Base-by-base conservation (phyloP, 2,888 invertebrate genomes). In the Drosophila prolongata region DNA sequence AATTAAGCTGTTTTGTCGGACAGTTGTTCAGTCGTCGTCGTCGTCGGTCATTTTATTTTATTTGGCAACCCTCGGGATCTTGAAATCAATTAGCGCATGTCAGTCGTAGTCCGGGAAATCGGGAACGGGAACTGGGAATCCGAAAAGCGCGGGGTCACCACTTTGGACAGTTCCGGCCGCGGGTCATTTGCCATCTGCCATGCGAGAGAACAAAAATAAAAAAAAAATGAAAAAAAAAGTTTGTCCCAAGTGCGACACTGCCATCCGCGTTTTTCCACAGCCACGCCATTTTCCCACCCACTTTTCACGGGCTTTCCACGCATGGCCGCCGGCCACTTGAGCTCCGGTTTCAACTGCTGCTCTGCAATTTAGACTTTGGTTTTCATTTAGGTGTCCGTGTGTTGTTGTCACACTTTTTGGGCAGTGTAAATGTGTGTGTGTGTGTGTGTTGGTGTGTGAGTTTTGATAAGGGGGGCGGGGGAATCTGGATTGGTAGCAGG, bases 41-140 rank as follows among this genome's bases (percentile, higher is more conserved):
- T n/a, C 8, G 30, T 30, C 30, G 8, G n/a, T 30, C 34, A 53
- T 43, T 54, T 44, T 4, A 24, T 24, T 24, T 30, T 27, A 54
- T 47, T 61, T 47, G 53, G 64, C 40, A 19, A 30, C 57, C 79
- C 81, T 54, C 58, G 6, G 49, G 77, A 72, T 64, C 75, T 60
- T 73, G 69, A 77, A 81, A 83, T 87, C 83, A 83, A 87, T 83
- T 83, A 87, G 87, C 77, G 82, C 64, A 46, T 70, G 64, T 76
- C 76, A 66, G 54, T 72, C 64, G 34, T 6, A 16, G 14, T 47
- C 11, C 9, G 27, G 19, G 11, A 11, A n/a, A 5, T 6, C 24
- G 6, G 42, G 10, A 13, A 2, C 24, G 14, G 13, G 13, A 10
- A 24, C 35, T 11, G 40, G n/a, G n/a, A 16, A 24, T 24, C 14